Evolutionary conservation across 2,113 vertebrate genomes (phyloP), one percentile per base, ranked within the genome.

Genomic region (Ciconia stormi): DNA sequence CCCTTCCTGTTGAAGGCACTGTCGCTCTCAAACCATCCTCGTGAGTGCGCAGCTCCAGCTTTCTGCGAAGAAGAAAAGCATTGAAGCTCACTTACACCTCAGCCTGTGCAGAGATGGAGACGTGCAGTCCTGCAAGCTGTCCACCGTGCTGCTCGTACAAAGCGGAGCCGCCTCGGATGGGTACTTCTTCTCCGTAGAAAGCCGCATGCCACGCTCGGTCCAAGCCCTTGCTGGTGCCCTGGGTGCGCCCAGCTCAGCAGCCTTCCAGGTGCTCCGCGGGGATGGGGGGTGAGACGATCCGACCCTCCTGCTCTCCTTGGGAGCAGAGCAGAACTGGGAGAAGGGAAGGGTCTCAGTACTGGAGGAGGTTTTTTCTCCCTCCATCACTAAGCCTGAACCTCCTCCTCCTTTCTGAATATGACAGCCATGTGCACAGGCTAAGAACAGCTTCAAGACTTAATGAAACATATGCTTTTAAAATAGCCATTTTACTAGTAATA

Each of bases 151-250:
- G 27, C 27, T 32, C 3, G 9, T 7, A 10, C 2, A 1, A 17
- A 18, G 44, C 4, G 34, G 8, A 49, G 7, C 27, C n/a, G 5
- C 22, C 59, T 9, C 21, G 5, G 36, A 3, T 3, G 49, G 13
- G 30, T 4, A 10, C 9, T 5, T 29, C 23, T 49, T 20, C 74
- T 38, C 74, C 3, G 2, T 10, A 49, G 56, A 15, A 36, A 40
- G 36, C 46, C 7, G 0, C 30, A 22, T 2, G 2, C 23, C 32
- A 4, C 2, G 5, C 44, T 40, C 3, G 1, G 17, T 9, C 21
- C 53, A 9, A 40, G n/a, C 29, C 53, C 22, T 21, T 11, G 44
- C n/a, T 16, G 34, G 25, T 38, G 42, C 42, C 34, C 10, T 11
- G 21, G 26, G 27, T 25, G 27, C 26, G 7, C 16, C 16, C 42